A percentile compares a stretch with the other conserved stretches of the same genome.
phyloP scores from a whole-genome alignment of 2,888 invertebrate species.

The Candidula unifasciata region DNA sequence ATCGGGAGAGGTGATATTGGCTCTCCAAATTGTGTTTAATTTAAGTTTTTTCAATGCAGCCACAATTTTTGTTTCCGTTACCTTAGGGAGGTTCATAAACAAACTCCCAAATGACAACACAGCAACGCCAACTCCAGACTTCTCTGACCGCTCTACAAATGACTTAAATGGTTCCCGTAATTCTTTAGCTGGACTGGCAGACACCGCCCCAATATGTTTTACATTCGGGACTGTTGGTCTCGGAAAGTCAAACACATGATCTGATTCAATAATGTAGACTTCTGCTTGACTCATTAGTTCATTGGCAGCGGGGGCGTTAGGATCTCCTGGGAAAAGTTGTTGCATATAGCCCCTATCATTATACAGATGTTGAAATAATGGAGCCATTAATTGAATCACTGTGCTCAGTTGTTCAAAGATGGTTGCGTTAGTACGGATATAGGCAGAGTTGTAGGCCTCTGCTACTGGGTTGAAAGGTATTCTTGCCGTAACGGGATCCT shows the following conservation, averaged over 20 bases:
- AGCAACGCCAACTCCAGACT: background rate
- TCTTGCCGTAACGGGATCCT: background rate
- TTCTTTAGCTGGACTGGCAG: background rate
- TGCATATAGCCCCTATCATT: background rate
- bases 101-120: background rate
- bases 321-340: background rate
- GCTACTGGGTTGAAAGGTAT: background rate
- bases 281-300: slow-evolving; percentile 41
- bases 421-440: background rate
- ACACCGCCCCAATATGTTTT: slow-evolving; percentile 40
- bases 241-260: slow-evolving; percentile 41
- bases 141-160: background rate
- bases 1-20: slow-evolving; percentile 43
- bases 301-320: background rate
- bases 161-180: slow-evolving; percentile 7
- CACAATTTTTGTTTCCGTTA: background rate
- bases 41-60: background rate
- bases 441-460: background rate
- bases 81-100: background rate
- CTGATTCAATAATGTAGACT: slow-evolving; percentile 38
- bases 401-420: background rate
- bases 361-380: background rate
- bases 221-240: slow-evolving; percentile 38
- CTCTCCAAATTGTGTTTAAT: background rate
- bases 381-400: background rate